A percentile compares a stretch with the other conserved stretches of the same genome.
Evolutionary conservation across 2,113 vertebrate species (phyloP).

Genomic region (Electrona antarctica): DNA sequence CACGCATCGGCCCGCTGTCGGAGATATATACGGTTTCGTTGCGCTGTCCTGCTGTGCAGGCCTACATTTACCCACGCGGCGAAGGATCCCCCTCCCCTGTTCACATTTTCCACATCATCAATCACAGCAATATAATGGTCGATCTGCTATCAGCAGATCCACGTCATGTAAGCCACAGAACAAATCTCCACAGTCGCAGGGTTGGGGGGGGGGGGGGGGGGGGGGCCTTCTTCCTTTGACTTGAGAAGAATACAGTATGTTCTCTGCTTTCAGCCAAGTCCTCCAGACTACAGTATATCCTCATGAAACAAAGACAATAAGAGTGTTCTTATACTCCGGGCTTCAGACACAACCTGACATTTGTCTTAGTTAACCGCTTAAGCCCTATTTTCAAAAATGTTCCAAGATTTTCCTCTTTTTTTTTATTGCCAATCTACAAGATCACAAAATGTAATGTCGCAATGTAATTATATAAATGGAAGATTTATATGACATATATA

Average conservation of each 20-base stretch:
- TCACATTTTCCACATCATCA: constrained; percentile 37
- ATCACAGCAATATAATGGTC: constrained; percentile 26
- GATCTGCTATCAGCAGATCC: constrained; percentile 33
- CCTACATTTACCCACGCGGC: constrained; percentile 23
- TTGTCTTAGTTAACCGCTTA: background rate
- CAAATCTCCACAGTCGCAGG: constrained; percentile 18
- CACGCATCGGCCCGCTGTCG: background rate
- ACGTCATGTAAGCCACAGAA: constrained; percentile 38
- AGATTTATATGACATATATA: no score
- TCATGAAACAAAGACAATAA: constrained; percentile 2
- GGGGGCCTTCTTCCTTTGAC: background rate
- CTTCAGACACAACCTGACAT: background rate
- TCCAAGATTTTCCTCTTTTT: no score
- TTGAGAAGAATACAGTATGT: background rate
- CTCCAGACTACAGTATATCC: background rate
- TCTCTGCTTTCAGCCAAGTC: constrained; percentile 1
- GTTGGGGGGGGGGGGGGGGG: no score
- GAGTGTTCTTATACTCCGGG: constrained; percentile 2
- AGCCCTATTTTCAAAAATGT: background rate
- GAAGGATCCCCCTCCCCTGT: constrained; percentile 10
- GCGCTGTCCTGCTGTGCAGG: background rate
- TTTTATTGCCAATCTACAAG: no score
- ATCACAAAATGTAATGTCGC: no score
- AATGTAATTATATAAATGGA: no score
- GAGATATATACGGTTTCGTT: background rate